Evolutionary conservation across 2,113 vertebrate species (phyloP).

Genomic region (Sinocyclocheilus maitianheensis): DNA sequence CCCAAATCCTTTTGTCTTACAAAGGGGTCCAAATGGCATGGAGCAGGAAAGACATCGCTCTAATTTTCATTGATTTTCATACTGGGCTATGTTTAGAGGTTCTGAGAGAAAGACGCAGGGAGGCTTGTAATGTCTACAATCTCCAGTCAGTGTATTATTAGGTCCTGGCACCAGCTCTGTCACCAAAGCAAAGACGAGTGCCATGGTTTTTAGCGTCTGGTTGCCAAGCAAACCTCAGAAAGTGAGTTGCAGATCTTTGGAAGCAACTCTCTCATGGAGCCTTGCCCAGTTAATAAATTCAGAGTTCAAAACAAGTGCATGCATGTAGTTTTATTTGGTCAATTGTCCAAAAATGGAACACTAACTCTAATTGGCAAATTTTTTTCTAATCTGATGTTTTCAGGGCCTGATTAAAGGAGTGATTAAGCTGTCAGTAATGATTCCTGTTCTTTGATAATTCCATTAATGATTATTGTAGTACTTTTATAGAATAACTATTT

Average conservation of each 20-base stretch:
- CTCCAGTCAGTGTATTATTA: constrained; percentile 64
- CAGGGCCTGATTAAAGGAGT: background rate
- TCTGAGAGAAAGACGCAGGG: constrained; percentile 31
- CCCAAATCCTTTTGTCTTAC: constrained; percentile 61
- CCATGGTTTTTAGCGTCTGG: constrained; percentile 49
- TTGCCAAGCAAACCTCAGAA: constrained; percentile 41
- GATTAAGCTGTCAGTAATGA: background rate
- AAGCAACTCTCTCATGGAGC: background rate
- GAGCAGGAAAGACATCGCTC: constrained; percentile 59
- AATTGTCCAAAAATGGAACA: background rate
- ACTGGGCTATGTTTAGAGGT: constrained; percentile 38
- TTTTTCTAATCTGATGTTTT: background rate
- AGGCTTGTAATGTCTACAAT: constrained; percentile 42
- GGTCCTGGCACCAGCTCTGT: constrained; percentile 48
- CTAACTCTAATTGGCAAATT: background rate
- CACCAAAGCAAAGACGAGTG: constrained; percentile 28
- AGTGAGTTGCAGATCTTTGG: constrained; percentile 28
- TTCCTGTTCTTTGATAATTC: background rate
- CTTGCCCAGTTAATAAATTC: constrained; percentile 19
- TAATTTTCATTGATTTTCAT: constrained; percentile 43
- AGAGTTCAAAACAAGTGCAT: constrained; percentile 8
- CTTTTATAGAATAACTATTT: background rate
- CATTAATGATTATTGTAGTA: background rate
- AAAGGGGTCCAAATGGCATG: constrained; percentile 63
- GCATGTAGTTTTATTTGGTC: background rate